Percentiles rank a stretch among this genome's conserved stretches.
Evolutionary conservation across 2,113 vertebrate species (phyloP).

Genomic region (Origma solitaria): DNA sequence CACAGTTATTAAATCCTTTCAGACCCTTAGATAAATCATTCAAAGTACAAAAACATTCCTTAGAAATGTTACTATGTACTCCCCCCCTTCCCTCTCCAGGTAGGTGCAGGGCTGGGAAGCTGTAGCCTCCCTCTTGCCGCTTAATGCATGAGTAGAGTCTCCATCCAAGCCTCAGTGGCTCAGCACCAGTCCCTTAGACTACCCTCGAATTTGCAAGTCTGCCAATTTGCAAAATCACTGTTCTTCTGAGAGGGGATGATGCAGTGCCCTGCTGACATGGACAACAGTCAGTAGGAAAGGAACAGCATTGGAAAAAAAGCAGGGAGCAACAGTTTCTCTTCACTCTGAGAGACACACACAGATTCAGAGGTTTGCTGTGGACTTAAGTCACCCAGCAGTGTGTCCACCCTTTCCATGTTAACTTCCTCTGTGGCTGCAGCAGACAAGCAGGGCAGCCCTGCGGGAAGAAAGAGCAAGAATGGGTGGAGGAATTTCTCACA

Average conservation of each 20-base stretch:
- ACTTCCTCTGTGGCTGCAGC: background rate
- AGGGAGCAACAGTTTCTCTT: background rate
- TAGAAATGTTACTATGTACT: background rate
- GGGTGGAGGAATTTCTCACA: background rate
- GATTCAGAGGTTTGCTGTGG: background rate
- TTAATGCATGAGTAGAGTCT: background rate
- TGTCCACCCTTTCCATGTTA: rapidly evolving
- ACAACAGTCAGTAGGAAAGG: background rate
- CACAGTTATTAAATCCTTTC: slow-evolving; percentile 48
- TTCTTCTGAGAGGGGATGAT: background rate
- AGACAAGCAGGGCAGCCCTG: background rate
- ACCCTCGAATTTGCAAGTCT: background rate
- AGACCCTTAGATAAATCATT: background rate
- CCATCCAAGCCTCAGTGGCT: background rate
- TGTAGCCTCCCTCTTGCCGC: background rate
- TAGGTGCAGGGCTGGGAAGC: background rate
- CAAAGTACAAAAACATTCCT: background rate
- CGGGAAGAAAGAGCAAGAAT: background rate
- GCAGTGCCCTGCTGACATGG: background rate
- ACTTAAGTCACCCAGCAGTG: background rate
- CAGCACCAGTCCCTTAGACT: background rate
- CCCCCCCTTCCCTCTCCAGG: background rate
- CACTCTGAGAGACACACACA: background rate
- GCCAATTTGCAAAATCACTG: background rate
- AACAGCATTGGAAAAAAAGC: background rate